Conservation (phyloP, 2,797 vertebrate species). For the Pempheris klunzingeri region DNA sequence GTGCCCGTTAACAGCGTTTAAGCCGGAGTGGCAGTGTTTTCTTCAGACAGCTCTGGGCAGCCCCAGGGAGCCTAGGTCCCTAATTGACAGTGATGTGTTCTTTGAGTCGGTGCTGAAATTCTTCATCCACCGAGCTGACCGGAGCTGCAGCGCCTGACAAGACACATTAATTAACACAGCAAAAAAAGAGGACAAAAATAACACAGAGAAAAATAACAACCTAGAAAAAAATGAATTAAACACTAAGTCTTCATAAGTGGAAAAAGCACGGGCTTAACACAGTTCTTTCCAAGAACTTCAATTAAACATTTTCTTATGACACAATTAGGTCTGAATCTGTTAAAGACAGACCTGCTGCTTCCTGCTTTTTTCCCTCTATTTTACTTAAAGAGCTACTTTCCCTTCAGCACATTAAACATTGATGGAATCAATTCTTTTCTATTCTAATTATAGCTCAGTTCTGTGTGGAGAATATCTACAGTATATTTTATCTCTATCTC, state of each 20-base stretch:
- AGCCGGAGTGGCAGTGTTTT: slow-evolving; percentile 82
- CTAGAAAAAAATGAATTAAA: slow-evolving; percentile 41
- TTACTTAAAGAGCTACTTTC: slow-evolving; percentile 32
- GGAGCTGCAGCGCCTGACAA: slow-evolving; percentile 78
- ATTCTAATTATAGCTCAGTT: slow-evolving; percentile 10
- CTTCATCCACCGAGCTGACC: slow-evolving; percentile 78
- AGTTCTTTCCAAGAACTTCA: slow-evolving; percentile 63
- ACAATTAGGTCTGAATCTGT: slow-evolving; percentile 58
- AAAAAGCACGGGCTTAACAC: slow-evolving; percentile 44
- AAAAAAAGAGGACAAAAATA: slow-evolving; percentile 69
- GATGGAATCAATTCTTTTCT: slow-evolving; percentile 15
- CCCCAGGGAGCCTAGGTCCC: slow-evolving; percentile 75
- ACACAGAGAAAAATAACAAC: slow-evolving; percentile 48
- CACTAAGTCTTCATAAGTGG: slow-evolving; percentile 47
- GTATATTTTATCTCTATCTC: background rate
- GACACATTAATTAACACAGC: slow-evolving; percentile 81
- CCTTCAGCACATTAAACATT: slow-evolving; percentile 1
- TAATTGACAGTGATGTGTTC: slow-evolving; percentile 88
- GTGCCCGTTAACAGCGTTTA: slow-evolving; percentile 78
- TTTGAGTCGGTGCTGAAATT: slow-evolving; percentile 80
- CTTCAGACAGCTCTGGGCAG: slow-evolving; percentile 77
- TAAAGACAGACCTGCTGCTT: slow-evolving; percentile 23
- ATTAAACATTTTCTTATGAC: slow-evolving; percentile 60
- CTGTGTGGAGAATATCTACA: background rate
- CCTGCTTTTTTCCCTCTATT: slow-evolving; percentile 1